phyloP scores from a whole-genome alignment of 2,113 vertebrate species.

The Tinamus guttatus region DNA sequence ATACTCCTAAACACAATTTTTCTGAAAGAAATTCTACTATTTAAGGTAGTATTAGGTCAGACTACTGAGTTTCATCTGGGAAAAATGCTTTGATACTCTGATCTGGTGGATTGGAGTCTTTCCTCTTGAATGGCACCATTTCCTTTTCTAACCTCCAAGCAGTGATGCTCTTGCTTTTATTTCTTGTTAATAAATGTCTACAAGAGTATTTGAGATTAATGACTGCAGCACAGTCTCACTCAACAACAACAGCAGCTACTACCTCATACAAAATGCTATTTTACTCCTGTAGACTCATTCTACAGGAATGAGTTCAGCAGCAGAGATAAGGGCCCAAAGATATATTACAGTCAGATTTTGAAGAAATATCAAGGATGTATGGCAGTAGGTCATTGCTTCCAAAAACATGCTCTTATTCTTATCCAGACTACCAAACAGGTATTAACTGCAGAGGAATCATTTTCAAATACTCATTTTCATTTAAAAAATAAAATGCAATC shows the following conservation, averaged over 20 bases:
- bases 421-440: constrained; percentile 43
- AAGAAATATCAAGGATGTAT: constrained; percentile 58
- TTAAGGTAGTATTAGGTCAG: not conserved
- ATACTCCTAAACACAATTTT: not conserved
- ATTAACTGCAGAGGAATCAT: not conserved
- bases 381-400: constrained; percentile 33
- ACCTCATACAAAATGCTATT: constrained; percentile 52
- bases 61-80: not conserved
- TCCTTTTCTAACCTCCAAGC: not conserved
- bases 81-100: not conserved
- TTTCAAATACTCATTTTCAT: constrained; percentile 3
- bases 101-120: not conserved
- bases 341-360: not conserved
- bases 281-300: constrained; percentile 18
- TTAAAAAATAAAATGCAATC: not conserved
- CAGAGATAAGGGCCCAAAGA: constrained; percentile 45
- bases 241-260: constrained; percentile 52
- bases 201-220: constrained; percentile 58
- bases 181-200: constrained; percentile 44
- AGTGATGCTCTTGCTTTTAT: constrained; percentile 31
- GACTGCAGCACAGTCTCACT: constrained; percentile 25
- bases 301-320: not conserved
- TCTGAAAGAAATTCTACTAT: not conserved
- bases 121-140: not conserved
- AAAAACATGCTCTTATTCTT: constrained; percentile 17